Base-by-base conservation (phyloP, 1,140 invertebrate genomes). In the Monomorium pharaonis region DNA sequence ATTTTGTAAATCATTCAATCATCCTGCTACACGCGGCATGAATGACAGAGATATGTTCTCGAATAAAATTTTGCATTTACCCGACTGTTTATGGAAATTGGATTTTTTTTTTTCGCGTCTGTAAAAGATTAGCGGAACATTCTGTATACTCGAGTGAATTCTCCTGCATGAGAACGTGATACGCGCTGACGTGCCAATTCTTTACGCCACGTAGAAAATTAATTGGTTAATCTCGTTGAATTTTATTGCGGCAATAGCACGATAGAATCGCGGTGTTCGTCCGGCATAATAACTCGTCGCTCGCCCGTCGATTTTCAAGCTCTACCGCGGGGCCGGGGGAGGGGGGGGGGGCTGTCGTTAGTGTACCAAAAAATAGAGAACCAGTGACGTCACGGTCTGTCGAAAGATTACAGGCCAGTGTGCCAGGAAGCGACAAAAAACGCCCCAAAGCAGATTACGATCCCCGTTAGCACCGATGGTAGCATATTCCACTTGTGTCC, bases 211-310 rank as follows among this genome's bases (percentile, higher is more conserved):
- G 75, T 63, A 88, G 81, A 86, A 86, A 90, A 91, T 90, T 92
- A 92, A 93, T 92, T 89, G 85, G 77, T 76, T 90, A 91, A 91
- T 89, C 86, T 62, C 42, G 86, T 91, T 90, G 86, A 85, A 51
- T 51, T 83, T 37, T 58, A 65, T 65, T 65, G n/a, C 14, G n/a
- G 51, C 9, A 21, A 54, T 1, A 54, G 27, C 14, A 21, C 18
- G 24, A 24, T 37, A 58, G 24, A 72, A 81, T 58, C n/a, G n/a
- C n/a, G 24, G 16, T n/a, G n/a, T 58, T 72, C n/a, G 78, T 72
- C 74, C 72, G 78, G n/a, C 30, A 51, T 56, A 74, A 74, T 74
- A 70, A 37, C 58, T 72, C n/a, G 24, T 76, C 21, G 72, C 42
- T 76, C 18, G 74, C 21, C n/a, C 30, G 30, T n/a, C 37, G 51